Percentiles rank a stretch among this genome's conserved stretches.
phyloP scores from a whole-genome alignment of 2,113 vertebrate genomes.

The Picathartes gymnocephalus region DNA sequence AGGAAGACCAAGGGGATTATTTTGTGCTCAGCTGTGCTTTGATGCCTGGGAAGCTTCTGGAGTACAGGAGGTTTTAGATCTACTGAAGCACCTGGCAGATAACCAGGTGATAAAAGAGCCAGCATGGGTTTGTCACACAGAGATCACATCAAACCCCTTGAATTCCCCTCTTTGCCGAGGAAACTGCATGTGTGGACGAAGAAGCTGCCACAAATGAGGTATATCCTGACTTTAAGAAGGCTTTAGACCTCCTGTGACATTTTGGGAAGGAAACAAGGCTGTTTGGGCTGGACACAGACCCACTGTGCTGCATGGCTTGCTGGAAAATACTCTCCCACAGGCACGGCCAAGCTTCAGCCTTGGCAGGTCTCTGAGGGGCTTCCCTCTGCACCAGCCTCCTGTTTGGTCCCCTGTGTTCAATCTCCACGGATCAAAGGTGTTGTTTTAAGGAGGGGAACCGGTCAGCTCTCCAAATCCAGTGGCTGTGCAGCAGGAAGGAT shows the following conservation, averaged over 20 bases:
- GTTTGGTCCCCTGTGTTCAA: background rate
- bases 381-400: accelerated
- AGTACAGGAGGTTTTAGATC: background rate
- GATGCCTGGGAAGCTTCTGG: background rate
- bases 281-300: background rate
- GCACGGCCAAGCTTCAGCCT: background rate
- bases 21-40: background rate
- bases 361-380: background rate
- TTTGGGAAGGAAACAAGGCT: background rate
- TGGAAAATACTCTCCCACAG: background rate
- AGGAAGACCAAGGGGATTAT: background rate
- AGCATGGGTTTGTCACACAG: background rate
- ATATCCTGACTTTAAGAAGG: background rate
- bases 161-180: background rate
- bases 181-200: background rate
- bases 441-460: background rate
- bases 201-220: background rate
- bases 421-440: background rate
- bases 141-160: background rate
- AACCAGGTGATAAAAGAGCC: background rate
- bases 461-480: background rate
- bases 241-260: background rate
- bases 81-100: background rate
- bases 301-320: accelerated
- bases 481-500: background rate